Percentiles rank a stretch among this genome's conserved stretches.
Evolutionary conservation across 2,888 invertebrate genomes (phyloP).

Genomic region (Saturnia pavonia): DNA sequence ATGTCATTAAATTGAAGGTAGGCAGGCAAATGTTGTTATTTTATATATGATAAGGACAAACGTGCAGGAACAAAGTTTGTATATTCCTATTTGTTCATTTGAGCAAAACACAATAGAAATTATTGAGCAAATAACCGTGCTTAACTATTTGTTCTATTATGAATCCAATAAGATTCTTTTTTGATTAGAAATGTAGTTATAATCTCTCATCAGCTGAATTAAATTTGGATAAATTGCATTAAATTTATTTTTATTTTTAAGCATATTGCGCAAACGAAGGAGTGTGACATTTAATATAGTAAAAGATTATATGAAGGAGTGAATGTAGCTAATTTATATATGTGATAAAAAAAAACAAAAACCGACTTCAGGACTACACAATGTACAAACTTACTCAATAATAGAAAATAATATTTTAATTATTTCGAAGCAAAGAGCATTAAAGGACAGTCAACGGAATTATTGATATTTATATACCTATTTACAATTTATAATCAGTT

Average conservation of each 20-base stretch:
- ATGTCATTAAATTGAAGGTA: background rate
- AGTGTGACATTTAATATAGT: too few relatives aligned
- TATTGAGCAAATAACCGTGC: background rate
- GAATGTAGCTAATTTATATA: too few relatives aligned
- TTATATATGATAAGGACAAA: background rate
- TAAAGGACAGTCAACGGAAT: too few relatives aligned
- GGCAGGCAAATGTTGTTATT: background rate
- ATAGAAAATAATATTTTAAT: too few relatives aligned
- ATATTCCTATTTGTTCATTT: background rate
- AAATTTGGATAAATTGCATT: background rate
- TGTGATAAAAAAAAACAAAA: too few relatives aligned
- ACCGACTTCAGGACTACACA: too few relatives aligned
- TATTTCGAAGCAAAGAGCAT: too few relatives aligned
- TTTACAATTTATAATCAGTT: too few relatives aligned
- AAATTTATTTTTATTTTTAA: background rate
- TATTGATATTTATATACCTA: too few relatives aligned
- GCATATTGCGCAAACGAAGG: too few relatives aligned
- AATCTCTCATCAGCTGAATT: background rate
- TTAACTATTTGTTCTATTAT: background rate
- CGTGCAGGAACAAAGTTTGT: background rate
- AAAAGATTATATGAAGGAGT: too few relatives aligned
- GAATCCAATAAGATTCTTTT: background rate
- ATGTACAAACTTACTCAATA: too few relatives aligned
- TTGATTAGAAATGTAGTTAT: background rate
- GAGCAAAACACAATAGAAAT: conserved; percentile 6